phyloP scores from a whole-genome alignment of 1,140 invertebrate species.

The Pseudomyrmex concolor region DNA sequence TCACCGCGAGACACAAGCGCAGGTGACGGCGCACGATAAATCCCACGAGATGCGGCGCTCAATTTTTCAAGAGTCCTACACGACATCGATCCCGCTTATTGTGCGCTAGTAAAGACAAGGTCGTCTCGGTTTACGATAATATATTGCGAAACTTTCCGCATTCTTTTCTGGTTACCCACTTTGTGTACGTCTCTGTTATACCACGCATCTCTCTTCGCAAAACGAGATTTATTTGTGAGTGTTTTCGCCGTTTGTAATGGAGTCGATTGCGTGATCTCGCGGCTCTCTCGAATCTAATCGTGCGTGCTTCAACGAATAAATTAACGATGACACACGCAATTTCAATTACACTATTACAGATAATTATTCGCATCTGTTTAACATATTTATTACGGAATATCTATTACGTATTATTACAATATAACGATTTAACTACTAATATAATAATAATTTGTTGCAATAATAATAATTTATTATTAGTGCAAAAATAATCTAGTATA shows the following conservation, averaged over 20 bases:
- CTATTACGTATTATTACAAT: too few relatives aligned
- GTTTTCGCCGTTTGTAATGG: slow-evolving; percentile 7
- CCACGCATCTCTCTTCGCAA: background rate
- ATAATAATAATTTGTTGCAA: too few relatives aligned
- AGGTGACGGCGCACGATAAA: slow-evolving; percentile 62
- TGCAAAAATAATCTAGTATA: too few relatives aligned
- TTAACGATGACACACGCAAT: too few relatives aligned
- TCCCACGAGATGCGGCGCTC: slow-evolving; percentile 70
- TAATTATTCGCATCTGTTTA: too few relatives aligned
- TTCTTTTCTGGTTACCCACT: slow-evolving; percentile 52
- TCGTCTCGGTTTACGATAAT: slow-evolving; percentile 13
- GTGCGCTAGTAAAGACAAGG: slow-evolving; percentile 63
- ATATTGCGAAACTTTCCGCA: slow-evolving; percentile 57
- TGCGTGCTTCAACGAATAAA: too few relatives aligned
- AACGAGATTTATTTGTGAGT: background rate
- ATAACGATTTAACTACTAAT: too few relatives aligned
- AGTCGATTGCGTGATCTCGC: too few relatives aligned
- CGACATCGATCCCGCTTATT: slow-evolving; percentile 58
- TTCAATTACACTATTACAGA: too few relatives aligned
- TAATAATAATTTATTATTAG: too few relatives aligned
- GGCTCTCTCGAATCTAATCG: too few relatives aligned
- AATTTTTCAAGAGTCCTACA: slow-evolving; percentile 69
- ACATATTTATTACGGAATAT: too few relatives aligned
- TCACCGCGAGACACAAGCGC: slow-evolving; percentile 12
- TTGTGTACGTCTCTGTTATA: background rate